phyloP scores from a whole-genome alignment of 2,797 vertebrate species.

The Crax fasciolata region DNA sequence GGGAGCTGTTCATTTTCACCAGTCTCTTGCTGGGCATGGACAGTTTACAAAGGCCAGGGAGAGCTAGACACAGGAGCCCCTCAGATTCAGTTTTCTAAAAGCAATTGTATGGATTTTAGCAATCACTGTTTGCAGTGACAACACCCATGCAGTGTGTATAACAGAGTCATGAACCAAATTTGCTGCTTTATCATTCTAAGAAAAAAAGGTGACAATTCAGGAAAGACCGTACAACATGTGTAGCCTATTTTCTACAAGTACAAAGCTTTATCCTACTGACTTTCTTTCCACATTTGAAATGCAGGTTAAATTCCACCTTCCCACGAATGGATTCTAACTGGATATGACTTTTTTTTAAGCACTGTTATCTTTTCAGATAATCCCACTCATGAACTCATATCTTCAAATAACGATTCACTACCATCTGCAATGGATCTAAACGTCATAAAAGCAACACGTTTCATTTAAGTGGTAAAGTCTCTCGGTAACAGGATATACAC shows the following conservation, averaged over 20 bases:
- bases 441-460: not conserved
- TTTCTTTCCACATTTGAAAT: not conserved
- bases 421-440: not conserved
- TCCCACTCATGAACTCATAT: not conserved
- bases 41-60: not conserved
- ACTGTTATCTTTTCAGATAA: not conserved
- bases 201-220: too few relatives aligned
- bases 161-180: not conserved
- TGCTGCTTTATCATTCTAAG: not conserved
- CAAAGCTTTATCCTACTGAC: not conserved
- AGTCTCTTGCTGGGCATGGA: not conserved
- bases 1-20: not conserved
- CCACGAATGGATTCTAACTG: not conserved
- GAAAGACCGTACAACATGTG: not conserved
- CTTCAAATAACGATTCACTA: not conserved
- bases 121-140: not conserved
- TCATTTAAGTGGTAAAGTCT: not conserved
- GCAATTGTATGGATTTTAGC: not conserved
- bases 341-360: not conserved
- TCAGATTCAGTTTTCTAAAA: not conserved
- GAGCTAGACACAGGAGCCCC: not conserved
- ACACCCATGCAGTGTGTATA: not conserved
- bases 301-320: not conserved
- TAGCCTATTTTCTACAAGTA: not conserved
- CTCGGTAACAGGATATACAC: not conserved